Percentiles rank a stretch among this genome's conserved stretches.
Conservation (phyloP, 64 coral and sea anemone genomes). For the Stichodactyla helianthus region DNA sequence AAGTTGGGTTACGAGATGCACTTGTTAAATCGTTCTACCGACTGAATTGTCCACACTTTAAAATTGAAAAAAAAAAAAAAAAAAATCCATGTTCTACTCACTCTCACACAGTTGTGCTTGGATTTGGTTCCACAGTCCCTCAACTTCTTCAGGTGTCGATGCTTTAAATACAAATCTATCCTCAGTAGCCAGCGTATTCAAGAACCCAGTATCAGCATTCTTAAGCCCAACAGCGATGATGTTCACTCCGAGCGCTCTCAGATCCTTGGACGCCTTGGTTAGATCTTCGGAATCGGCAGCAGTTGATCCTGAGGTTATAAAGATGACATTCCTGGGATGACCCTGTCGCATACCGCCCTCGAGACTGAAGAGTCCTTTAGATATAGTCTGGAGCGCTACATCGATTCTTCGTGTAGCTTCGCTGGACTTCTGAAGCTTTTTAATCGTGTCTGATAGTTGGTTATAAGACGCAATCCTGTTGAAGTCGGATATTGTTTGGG, state of each 20-base stretch:
- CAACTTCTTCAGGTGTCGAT: slow-evolving; percentile 4
- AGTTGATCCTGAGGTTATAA: slow-evolving; percentile 42
- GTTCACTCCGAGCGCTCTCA: slow-evolving; percentile 8
- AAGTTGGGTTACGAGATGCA: not conserved
- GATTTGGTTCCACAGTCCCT: slow-evolving; percentile 5
- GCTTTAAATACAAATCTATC: slow-evolving; percentile 32
- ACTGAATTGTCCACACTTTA: too few relatives aligned
- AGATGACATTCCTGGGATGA: slow-evolving; percentile 43
- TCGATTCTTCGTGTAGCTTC: slow-evolving; percentile 28
- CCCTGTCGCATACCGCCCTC: slow-evolving; percentile 59
- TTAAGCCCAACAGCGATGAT: slow-evolving; percentile 34
- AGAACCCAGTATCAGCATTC: slow-evolving; percentile 7
- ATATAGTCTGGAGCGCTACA: slow-evolving; percentile 14
- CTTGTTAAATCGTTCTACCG: not conserved
- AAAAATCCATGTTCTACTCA: not conserved
- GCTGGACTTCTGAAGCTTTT: slow-evolving; percentile 4
- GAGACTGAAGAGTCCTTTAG: slow-evolving; percentile 47
- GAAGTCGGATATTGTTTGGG: slow-evolving; percentile 41
- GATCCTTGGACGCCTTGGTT: slow-evolving; percentile 21
- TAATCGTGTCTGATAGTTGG: slow-evolving; percentile 7
- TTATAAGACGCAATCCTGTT: slow-evolving; percentile 14
- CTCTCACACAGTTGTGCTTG: slow-evolving; percentile 12
- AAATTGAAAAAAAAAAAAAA: too few relatives aligned
- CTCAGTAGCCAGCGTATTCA: slow-evolving; percentile 31
- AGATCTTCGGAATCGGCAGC: slow-evolving; percentile 35